These are phyloP conservation scores for Bubo scandiacus DNA, from an alignment of 2,113 vertebrate genomes.

Conservation along the genomic window DNA sequence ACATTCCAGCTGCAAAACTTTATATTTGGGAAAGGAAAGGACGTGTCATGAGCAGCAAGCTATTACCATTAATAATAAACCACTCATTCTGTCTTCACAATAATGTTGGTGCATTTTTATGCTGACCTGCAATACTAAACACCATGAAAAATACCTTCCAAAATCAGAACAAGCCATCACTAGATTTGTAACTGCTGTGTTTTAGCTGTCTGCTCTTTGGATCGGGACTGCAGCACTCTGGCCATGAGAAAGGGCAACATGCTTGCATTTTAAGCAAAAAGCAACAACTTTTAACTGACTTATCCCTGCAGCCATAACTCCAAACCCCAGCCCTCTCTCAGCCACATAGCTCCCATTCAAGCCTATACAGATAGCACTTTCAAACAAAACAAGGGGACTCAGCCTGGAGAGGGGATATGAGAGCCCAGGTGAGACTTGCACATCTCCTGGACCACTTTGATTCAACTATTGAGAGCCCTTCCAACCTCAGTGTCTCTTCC, in stretches of 20 bases:
- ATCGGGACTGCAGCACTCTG: background rate
- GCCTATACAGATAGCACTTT: too few relatives aligned
- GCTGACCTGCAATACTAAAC: background rate
- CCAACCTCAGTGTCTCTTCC: background rate
- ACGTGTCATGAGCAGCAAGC: background rate
- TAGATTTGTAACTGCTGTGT: background rate
- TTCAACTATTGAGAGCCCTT: background rate
- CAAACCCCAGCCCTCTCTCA: background rate
- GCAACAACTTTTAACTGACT: background rate
- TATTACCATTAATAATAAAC: background rate
- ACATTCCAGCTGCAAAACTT: background rate
- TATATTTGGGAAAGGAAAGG: background rate
- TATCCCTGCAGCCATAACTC: accelerated
- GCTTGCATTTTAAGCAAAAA: background rate
- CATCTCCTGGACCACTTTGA: background rate
- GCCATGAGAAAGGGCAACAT: background rate
- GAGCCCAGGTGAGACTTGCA: background rate
- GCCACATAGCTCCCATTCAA: background rate
- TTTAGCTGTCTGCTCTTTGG: background rate
- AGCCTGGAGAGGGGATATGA: background rate
- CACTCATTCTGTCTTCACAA: background rate
- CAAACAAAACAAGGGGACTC: background rate
- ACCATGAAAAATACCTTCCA: background rate
- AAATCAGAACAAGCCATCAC: background rate
- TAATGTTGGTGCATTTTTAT: background rate